phyloP scores from a whole-genome alignment of 2,113 vertebrate genomes.

The Oncorhynchus mykiss region DNA sequence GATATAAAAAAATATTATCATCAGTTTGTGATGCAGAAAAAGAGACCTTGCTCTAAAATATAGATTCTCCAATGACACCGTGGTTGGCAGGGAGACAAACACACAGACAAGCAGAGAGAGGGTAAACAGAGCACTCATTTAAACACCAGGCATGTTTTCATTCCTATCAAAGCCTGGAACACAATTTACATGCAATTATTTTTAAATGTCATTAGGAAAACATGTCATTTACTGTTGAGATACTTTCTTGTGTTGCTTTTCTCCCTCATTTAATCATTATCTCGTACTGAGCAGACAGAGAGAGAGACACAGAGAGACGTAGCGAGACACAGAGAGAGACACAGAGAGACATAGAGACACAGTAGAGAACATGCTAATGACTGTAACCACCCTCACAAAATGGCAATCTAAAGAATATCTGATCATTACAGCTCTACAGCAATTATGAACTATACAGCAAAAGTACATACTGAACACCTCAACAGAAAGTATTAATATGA shows the following conservation, averaged over 20 bases:
- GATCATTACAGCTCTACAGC: no score
- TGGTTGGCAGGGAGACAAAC: no score
- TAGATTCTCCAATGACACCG: no score
- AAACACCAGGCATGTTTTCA: constrained; percentile 15
- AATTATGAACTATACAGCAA: no score
- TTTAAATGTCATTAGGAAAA: constrained; percentile 44
- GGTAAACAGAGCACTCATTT: constrained; percentile 8
- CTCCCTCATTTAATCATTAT: constrained; percentile 16
- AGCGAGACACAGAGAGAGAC: not conserved
- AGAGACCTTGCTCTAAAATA: no score
- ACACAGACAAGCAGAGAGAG: not conserved
- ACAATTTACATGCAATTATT: constrained; percentile 43
- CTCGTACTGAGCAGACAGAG: not conserved
- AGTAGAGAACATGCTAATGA: constrained; percentile 8
- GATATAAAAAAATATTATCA: no score
- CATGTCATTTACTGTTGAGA: constrained; percentile 18
- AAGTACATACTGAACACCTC: no score
- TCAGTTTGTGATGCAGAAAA: no score
- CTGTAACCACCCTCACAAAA: constrained; percentile 4
- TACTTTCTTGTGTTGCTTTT: constrained; percentile 10
- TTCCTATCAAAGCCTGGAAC: constrained; percentile 13
- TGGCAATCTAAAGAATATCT: not conserved
- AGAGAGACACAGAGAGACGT: not conserved
- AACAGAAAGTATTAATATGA: no score
- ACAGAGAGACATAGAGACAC: no score